A percentile compares a stretch with the other conserved stretches of the same genome.
Evolutionary conservation across 1,140 invertebrate species (phyloP).

Genomic region (Ceratosolen fusciceps): DNA sequence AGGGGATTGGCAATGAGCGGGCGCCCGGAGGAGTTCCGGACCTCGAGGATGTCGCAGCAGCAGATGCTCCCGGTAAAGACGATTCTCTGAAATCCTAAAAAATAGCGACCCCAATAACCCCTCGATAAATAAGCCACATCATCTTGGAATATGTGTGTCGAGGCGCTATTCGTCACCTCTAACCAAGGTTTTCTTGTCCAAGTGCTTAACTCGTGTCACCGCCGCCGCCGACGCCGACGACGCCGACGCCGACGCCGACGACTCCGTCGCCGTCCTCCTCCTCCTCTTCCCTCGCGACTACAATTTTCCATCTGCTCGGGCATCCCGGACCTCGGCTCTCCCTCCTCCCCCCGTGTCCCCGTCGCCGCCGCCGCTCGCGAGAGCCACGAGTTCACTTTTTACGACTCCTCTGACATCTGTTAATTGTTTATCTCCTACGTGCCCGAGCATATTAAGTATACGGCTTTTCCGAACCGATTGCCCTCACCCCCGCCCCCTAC

Average conservation of each 20-base stretch:
- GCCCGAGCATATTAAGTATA: too few relatives aligned
- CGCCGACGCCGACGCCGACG: not conserved
- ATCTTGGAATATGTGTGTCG: conserved; percentile 55
- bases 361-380: too few relatives aligned
- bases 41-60: not conserved
- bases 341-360: too few relatives aligned
- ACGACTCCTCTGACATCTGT: not conserved
- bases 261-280: not conserved
- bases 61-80: conserved; percentile 26
- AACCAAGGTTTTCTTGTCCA: conserved; percentile 31
- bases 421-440: not conserved
- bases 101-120: not conserved
- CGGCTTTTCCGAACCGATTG: too few relatives aligned
- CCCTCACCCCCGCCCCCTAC: too few relatives aligned
- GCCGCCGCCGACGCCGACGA: not conserved
- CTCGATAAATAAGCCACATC: conserved; percentile 59
- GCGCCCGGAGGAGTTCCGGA: not conserved
- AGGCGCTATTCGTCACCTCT: not conserved
- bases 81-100: not conserved
- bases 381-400: conserved; percentile 33
- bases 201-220: conserved; percentile 25
- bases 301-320: conserved; percentile 41
- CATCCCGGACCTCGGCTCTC: too few relatives aligned
- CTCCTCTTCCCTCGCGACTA: not conserved
- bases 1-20: not conserved